Evolutionary conservation across 2,113 vertebrate species (phyloP).

Genomic region (Phylloscopus trochilus): DNA sequence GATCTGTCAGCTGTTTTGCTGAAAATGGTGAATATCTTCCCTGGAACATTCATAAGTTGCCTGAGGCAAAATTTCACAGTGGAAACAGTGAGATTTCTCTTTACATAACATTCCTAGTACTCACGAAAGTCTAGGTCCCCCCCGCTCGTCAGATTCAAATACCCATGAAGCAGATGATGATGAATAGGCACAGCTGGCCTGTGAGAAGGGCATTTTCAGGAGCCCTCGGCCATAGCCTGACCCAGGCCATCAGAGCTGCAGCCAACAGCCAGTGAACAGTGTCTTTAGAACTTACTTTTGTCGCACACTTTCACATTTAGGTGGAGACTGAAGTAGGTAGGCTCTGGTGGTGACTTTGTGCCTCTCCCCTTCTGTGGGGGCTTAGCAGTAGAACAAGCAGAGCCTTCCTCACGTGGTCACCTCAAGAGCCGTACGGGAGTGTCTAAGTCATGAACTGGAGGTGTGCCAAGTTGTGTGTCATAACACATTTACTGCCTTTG

Average conservation of each 20-base stretch:
- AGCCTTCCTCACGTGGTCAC: neutral
- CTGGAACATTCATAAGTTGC: conserved; percentile 64
- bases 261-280: neutral
- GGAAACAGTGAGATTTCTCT: conserved; percentile 60
- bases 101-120: conserved; percentile 50
- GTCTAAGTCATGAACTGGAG: neutral
- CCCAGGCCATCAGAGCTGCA: neutral
- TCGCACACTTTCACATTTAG: neutral
- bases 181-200: conserved; percentile 61
- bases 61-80: conserved; percentile 64
- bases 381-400: neutral
- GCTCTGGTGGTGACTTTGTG: neutral
- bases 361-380: neutral
- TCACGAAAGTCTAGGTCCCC: neutral
- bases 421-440: neutral
- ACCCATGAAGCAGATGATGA: conserved; percentile 55
- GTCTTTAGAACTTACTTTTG: neutral
- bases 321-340: neutral
- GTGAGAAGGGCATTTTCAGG: neutral
- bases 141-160: neutral
- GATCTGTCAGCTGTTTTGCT: conserved; percentile 63
- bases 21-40: conserved; percentile 61
- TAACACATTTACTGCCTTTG: neutral
- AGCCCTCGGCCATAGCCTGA: neutral
- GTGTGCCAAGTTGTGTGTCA: neutral